Percentiles rank a stretch among this genome's conserved stretches.
phyloP scores from a whole-genome alignment of 2,113 vertebrate genomes.

The Lipotes vexillifer region DNA sequence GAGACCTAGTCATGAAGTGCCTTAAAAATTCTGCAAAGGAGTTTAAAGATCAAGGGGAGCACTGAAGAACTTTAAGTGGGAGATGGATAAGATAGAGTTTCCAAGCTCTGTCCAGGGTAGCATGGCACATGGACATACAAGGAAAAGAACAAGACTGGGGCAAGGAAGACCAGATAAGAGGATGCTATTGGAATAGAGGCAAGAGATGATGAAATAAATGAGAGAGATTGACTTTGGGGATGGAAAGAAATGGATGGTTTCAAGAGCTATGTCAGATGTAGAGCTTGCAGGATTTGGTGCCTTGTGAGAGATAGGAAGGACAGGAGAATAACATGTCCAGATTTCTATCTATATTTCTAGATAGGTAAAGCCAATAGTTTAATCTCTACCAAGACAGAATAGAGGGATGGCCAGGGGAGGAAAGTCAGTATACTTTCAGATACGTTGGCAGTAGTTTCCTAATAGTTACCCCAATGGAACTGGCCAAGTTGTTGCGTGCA shows the following conservation, averaged over 20 bases:
- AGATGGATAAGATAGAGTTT: rapidly evolving
- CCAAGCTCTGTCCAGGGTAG: neutral
- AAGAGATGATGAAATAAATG: neutral
- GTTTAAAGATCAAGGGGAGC: neutral
- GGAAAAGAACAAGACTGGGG: neutral
- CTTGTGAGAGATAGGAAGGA: neutral
- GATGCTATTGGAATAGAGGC: neutral
- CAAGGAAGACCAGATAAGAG: neutral
- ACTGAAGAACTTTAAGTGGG: neutral
- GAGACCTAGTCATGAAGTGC: neutral
- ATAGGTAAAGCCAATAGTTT: neutral
- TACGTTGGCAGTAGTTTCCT: neutral
- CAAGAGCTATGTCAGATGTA: neutral
- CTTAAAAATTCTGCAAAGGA: neutral
- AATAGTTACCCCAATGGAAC: no score
- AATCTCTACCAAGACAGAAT: no score
- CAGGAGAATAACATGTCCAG: rapidly evolving
- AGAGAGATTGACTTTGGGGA: rapidly evolving
- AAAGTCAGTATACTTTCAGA: neutral
- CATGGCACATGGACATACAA: rapidly evolving
- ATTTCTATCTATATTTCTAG: neutral
- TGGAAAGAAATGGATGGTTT: neutral
- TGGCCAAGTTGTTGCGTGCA: neutral
- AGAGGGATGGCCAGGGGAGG: neutral
- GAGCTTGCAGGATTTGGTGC: neutral